phyloP scores from a whole-genome alignment of 1,140 invertebrate genomes.

The Drosophila grimshawi region DNA sequence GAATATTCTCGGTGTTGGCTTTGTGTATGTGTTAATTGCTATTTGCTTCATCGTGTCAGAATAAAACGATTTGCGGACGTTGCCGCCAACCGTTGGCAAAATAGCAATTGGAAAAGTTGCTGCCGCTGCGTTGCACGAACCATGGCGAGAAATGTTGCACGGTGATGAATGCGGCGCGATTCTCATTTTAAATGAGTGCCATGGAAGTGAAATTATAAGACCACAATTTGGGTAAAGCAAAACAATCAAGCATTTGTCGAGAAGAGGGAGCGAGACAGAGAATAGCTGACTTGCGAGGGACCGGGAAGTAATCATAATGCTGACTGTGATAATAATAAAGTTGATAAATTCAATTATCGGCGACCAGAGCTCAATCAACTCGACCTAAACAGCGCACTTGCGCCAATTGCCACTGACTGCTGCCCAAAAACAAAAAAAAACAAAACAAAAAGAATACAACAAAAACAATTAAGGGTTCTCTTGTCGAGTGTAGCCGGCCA shows the following conservation, averaged over 20 bases:
- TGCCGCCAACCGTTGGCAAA: slow-evolving; percentile 15
- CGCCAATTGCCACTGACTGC: slow-evolving; percentile 63
- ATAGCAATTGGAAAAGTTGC: slow-evolving; percentile 41
- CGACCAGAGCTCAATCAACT: neutral
- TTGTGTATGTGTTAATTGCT: slow-evolving; percentile 46
- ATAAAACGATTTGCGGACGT: slow-evolving; percentile 35
- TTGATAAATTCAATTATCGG: slow-evolving; percentile 72
- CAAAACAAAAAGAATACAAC: slow-evolving; percentile 30
- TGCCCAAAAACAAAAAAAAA: slow-evolving; percentile 29
- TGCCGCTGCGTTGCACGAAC: slow-evolving; percentile 17
- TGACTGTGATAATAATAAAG: slow-evolving; percentile 19
- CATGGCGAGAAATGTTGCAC: slow-evolving; percentile 20
- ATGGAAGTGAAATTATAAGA: slow-evolving; percentile 68
- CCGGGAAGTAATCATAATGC: neutral
- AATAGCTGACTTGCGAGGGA: no score
- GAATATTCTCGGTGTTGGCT: slow-evolving; percentile 1
- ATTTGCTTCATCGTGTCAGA: slow-evolving; percentile 50
- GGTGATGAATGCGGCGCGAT: slow-evolving; percentile 33
- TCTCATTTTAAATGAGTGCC: slow-evolving; percentile 28
- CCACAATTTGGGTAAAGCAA: slow-evolving; percentile 52
- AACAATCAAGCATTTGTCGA: no score
- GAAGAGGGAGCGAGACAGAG: no score
- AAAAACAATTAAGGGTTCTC: no score
- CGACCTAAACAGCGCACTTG: slow-evolving; percentile 11
- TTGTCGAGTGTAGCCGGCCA: no score